A percentile compares a stretch with the other conserved stretches of the same genome.
These are phyloP conservation scores for Lordiphosa fenestrarum DNA, from an alignment of 2,888 invertebrate species.

Conservation along the genomic window DNA sequence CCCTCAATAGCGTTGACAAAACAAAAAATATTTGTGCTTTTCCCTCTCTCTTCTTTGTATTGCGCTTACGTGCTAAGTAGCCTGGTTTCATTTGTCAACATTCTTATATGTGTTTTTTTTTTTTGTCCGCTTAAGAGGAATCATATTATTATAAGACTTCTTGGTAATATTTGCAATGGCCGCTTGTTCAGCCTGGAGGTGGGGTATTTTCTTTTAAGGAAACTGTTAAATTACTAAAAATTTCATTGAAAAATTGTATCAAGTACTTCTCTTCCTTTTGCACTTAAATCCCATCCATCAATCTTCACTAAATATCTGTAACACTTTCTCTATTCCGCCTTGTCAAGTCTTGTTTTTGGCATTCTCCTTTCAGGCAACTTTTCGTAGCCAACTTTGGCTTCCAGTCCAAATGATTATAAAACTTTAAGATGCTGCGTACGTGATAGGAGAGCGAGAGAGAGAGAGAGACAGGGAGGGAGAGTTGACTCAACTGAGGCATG, in stretches of 20 bases:
- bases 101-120: too few species aligned
- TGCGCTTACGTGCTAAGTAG: too few species aligned
- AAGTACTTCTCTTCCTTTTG: too few species aligned
- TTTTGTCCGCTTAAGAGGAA: too few species aligned
- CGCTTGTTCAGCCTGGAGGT: too few species aligned
- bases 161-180: too few species aligned
- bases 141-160: too few species aligned
- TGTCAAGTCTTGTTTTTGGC: conserved; percentile 11
- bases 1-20: too few species aligned
- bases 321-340: conserved; percentile 25
- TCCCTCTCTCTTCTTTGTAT: background rate
- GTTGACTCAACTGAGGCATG: conserved; percentile 18
- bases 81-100: background rate
- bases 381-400: conserved; percentile 40
- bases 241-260: too few species aligned
- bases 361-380: conserved; percentile 37
- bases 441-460: conserved; percentile 23
- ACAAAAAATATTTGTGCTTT: background rate
- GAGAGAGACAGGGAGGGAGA: background rate
- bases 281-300: conserved; percentile 6
- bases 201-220: too few species aligned
- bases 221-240: too few species aligned
- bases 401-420: conserved; percentile 54
- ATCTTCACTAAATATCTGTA: conserved; percentile 13
- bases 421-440: conserved; percentile 50